These are phyloP conservation scores for Apotomis turbidana DNA, from an alignment of 2,888 invertebrate species.

Conservation along the genomic window DNA sequence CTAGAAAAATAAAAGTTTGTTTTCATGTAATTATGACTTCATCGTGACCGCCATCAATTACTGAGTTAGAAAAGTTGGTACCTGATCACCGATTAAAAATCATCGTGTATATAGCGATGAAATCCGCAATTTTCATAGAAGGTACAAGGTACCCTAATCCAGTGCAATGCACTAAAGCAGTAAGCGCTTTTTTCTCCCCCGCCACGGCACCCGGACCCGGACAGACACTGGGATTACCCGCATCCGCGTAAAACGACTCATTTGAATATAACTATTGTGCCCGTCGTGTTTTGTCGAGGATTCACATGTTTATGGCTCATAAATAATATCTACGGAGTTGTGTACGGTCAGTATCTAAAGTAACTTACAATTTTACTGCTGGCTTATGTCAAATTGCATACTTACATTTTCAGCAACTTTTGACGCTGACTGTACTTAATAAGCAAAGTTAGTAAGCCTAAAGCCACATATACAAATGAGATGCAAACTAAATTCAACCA, in stretches of 20 bases:
- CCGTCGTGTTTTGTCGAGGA: neutral
- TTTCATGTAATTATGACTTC: too few relatives aligned
- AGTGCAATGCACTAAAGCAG: conserved; percentile 12
- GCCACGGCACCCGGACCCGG: conserved; percentile 32
- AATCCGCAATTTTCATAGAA: neutral
- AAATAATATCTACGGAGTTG: conserved; percentile 9
- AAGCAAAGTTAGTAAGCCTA: too few relatives aligned
- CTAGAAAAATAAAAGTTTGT: too few relatives aligned
- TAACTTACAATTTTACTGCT: too few relatives aligned
- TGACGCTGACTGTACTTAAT: neutral
- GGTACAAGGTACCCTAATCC: neutral
- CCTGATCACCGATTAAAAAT: too few relatives aligned
- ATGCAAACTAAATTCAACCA: neutral
- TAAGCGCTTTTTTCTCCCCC: conserved; percentile 5
- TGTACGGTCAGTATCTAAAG: too few relatives aligned
- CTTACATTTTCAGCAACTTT: too few relatives aligned
- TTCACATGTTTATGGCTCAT: conserved; percentile 22
- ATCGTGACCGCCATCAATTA: too few relatives aligned
- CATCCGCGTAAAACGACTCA: conserved; percentile 20
- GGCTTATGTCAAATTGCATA: too few relatives aligned
- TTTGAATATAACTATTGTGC: conserved; percentile 30
- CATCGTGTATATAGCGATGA: too few relatives aligned
- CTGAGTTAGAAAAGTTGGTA: too few relatives aligned
- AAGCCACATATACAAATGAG: neutral
- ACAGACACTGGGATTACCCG: conserved; percentile 29